Evolutionary conservation across 2,113 vertebrate species (phyloP), one percentile per base, ranked within the genome.

Genomic region (Passer montanus): DNA sequence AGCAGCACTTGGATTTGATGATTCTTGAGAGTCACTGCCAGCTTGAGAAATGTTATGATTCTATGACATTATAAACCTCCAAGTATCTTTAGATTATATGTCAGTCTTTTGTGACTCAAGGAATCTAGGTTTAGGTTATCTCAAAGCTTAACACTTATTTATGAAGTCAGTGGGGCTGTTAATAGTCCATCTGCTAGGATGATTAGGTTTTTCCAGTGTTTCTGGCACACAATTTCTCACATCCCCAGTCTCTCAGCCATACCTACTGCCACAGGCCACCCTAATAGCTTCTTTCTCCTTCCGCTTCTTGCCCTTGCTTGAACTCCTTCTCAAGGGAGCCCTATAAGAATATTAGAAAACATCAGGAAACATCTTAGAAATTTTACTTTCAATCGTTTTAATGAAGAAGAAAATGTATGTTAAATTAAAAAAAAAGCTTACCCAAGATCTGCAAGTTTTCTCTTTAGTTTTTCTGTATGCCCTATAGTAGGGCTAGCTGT

Each of bases 231-330:
- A 1, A 31, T 62, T 60, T 73, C 55, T 72, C 5, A 0, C 47
- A 70, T 46, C 33, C 27, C 74, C 74, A 39, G 4, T 70, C 52
- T 91, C 76, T 96, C 46, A 62, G 80, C 68, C 95, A 17, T 98
- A 99, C 98, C 98, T 99, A 98, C 97, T 98, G 97, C 98, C 98
- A 94, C 87, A 95, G 94, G 98, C 97, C 69, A 97, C 97, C 97
- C 98, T 96, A 90, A 52, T 58, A 53, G 95, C 88, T 95, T 98
- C 98, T 94, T 97, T 98, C 70, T 98, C 97, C 83, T 97, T 98
- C 95, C 97, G 93, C 95, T 98, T 98, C 97, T 98, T 98, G 84
- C 97, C 96, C 90, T 97, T 98, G 94, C 73, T 98, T 78, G 97
- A 97, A 96, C 87, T 98, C 92, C 97, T 98, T 95, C 96, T 97